A percentile compares a stretch with the other conserved stretches of the same genome.
These are phyloP conservation scores for Myripristis jacobus DNA, from an alignment of 2,797 vertebrate genomes.

Conservation along the genomic window DNA sequence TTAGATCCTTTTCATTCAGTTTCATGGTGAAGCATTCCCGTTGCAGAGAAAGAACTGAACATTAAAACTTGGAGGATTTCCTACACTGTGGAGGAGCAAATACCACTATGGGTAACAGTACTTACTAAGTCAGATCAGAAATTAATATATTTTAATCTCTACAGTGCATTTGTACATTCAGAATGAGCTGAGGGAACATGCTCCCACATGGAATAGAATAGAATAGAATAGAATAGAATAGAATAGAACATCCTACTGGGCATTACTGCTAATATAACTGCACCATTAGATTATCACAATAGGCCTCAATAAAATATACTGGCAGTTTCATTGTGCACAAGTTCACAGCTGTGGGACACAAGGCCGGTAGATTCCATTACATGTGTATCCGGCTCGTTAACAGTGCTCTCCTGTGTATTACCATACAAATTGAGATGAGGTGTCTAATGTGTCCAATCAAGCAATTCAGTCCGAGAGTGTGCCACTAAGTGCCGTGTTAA, in stretches of 20 bases:
- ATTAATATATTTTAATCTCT: too few species aligned
- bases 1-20: too few species aligned
- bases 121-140: too few species aligned
- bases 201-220: not conserved
- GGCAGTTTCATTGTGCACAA: constrained; percentile 44
- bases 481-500: constrained; percentile 67
- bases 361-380: constrained; percentile 63
- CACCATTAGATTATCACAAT: constrained; percentile 22
- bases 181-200: too few species aligned
- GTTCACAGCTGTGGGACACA: constrained; percentile 52
- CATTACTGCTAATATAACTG: constrained; percentile 14
- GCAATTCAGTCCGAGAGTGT: constrained; percentile 55
- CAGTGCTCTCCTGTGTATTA: constrained; percentile 60
- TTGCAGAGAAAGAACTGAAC: too few species aligned
- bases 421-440: constrained; percentile 72
- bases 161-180: too few species aligned
- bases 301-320: constrained; percentile 47
- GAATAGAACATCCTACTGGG: not conserved
- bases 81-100: too few species aligned
- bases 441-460: constrained; percentile 62
- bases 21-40: too few species aligned
- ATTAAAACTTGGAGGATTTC: too few species aligned
- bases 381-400: constrained; percentile 35
- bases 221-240: not conserved
- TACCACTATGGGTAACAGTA: too few species aligned